These are phyloP conservation scores for Ahaetulla prasina DNA, from an alignment of 2,113 vertebrate genomes.

Conservation along the genomic window DNA sequence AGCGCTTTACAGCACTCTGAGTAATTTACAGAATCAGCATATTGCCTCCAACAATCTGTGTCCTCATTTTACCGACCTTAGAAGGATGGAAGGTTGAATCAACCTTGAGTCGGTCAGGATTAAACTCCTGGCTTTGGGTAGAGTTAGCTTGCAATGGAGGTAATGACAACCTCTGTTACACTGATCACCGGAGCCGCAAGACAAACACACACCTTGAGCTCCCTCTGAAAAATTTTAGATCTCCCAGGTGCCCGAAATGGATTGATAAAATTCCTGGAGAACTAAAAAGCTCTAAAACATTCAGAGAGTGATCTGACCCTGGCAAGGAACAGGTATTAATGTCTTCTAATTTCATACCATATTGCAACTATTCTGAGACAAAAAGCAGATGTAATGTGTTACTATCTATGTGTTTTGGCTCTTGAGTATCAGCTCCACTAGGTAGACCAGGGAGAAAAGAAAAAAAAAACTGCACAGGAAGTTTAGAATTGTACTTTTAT, in stretches of 20 bases:
- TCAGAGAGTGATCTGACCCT: not conserved
- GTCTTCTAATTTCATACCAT: not conserved
- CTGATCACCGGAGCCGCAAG: not conserved
- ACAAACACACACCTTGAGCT: not conserved
- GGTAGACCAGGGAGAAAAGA: not conserved
- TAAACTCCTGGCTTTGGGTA: not conserved
- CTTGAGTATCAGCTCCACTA: not conserved
- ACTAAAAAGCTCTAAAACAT: not conserved
- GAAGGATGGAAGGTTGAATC: not conserved
- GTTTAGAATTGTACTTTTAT: not conserved
- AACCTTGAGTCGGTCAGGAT: not conserved
- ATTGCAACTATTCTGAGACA: not conserved
- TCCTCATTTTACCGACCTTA: not conserved
- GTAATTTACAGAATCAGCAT: not conserved
- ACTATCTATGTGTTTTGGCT: not conserved
- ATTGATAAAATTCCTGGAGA: not conserved
- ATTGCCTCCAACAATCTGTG: not conserved
- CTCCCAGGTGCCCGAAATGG: not conserved
- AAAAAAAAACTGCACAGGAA: not conserved
- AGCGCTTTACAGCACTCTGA: not conserved
- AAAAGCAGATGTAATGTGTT: not conserved
- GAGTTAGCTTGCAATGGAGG: not conserved
- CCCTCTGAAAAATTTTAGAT: not conserved
- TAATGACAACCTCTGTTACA: not conserved
- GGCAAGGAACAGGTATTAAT: not conserved